Evolutionary conservation across 1,140 invertebrate species (phyloP).

Genomic region (Nasonia giraulti): DNA sequence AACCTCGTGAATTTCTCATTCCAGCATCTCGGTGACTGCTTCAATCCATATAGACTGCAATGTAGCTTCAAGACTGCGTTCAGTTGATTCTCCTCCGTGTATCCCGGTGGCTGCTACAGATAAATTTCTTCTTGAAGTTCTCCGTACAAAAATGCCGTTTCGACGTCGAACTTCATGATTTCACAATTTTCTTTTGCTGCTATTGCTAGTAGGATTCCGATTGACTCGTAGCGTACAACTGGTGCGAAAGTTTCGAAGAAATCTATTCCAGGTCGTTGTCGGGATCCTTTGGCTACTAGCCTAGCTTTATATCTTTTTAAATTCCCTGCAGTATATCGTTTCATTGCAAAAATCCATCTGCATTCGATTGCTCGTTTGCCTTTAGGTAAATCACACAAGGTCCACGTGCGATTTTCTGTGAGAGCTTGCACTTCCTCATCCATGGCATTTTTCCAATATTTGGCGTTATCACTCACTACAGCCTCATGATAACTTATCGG

Average conservation of each 20-base stretch:
- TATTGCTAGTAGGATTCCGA: constrained; percentile 27
- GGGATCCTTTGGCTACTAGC: constrained; percentile 39
- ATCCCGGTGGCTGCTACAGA: background rate
- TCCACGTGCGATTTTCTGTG: constrained; percentile 49
- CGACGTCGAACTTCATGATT: constrained; percentile 31
- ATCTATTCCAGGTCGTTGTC: constrained; percentile 35
- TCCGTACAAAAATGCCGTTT: constrained; percentile 38
- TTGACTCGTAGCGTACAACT: constrained; percentile 22
- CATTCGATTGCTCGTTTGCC: constrained; percentile 19
- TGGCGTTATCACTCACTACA: too few species aligned
- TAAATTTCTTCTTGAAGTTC: constrained; percentile 29
- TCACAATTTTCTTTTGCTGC: constrained; percentile 20
- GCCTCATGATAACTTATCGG: too few species aligned
- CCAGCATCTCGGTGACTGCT: constrained; percentile 69
- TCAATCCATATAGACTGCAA: constrained; percentile 55
- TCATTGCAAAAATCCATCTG: constrained; percentile 24
- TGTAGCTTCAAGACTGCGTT: constrained; percentile 54
- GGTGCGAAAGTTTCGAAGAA: constrained; percentile 43
- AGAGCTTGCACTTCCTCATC: constrained; percentile 61
- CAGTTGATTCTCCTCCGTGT: constrained; percentile 22
- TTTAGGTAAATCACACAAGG: constrained; percentile 48
- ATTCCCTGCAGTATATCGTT: too few species aligned
- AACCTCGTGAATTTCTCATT: constrained; percentile 58
- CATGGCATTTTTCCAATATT: background rate
- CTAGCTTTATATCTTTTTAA: too few species aligned